Conservation (phyloP, 2,113 vertebrate genomes). For the Trichomycterus rosablanca region DNA sequence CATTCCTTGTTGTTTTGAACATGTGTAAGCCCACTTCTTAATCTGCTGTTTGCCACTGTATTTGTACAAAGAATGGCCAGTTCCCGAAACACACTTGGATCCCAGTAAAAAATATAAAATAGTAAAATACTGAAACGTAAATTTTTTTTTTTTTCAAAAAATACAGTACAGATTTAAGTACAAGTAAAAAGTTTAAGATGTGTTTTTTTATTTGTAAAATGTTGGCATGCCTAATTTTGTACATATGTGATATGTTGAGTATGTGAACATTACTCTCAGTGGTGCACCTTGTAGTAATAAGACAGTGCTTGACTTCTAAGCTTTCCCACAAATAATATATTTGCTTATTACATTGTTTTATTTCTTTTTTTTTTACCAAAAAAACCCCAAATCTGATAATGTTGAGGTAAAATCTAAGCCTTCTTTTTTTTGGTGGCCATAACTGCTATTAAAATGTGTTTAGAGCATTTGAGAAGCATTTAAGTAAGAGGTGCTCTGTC, state of each 20-base stretch:
- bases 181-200: conserved; percentile 65
- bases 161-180: conserved; percentile 38
- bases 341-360: too few relatives aligned
- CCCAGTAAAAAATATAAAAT: conserved; percentile 10
- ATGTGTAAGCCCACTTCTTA: conserved; percentile 14
- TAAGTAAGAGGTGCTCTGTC: conserved; percentile 36
- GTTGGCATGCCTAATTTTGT: conserved; percentile 36
- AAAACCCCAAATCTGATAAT: conserved; percentile 20
- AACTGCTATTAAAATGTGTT: conserved; percentile 19
- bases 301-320: conserved; percentile 42
- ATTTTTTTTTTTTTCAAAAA: too few relatives aligned
- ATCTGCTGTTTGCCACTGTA: conserved; percentile 32
- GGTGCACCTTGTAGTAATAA: conserved; percentile 50
- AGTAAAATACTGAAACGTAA: conserved; percentile 18
- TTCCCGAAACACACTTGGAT: conserved; percentile 12
- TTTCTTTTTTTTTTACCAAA: conserved; percentile 28
- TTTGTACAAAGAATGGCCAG: conserved; percentile 32
- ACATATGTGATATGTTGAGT: conserved; percentile 13
- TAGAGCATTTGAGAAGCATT: conserved; percentile 12
- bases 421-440: conserved; percentile 34
- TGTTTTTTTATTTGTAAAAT: conserved; percentile 53
- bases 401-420: conserved; percentile 10
- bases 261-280: conserved; percentile 40
- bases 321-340: conserved; percentile 19
- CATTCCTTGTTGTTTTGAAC: conserved; percentile 41